Evolutionary conservation across 2,113 vertebrate species (phyloP), one percentile per base, ranked within the genome.

Genomic region (Clarias magur): DNA sequence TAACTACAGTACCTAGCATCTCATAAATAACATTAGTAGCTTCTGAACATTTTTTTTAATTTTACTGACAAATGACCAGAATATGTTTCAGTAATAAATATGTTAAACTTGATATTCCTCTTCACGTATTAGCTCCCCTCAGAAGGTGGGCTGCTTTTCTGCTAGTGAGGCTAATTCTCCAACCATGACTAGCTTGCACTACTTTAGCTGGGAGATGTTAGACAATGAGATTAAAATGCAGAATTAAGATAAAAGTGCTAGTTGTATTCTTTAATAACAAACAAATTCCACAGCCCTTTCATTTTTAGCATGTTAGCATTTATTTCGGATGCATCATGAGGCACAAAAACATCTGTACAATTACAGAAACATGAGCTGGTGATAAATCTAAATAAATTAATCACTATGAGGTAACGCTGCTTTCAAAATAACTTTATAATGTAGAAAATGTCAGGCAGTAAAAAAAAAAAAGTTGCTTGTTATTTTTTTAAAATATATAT

Each of bases 381-480:
- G 92, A 94, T 89, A 94, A 94, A 95, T 94, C 90, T 91, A 80
- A 93, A 95, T 93, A 95, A 95, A 93, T 95, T 93, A 95, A 94
- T 59, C 25, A 53, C 42, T 30, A 19, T 70, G 72, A 73, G 80
- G 63, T 83, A 53, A 85, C 48, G 75, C 86, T 90, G 90, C 92
- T 92, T 94, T 94, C 88, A 93, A 93, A 93, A 93, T 87, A 91
- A 89, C 73, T 88, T 92, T 92, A 86, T 89, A 48, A 93, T 90
- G 87, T 94, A 95, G 91, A 94, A 95, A 93, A 92, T 56, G 70
- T 86, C 88, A 91, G 93, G 92, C 90, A 92, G 92, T 92, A 92
- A 92, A 83, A 27, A 79, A 54, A 54, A 79, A 60, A 34, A 59
- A 59, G 42, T 87, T 88, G 84, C 85, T 92, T 86, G 56, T 88